Evolutionary conservation across 2,888 invertebrate genomes (phyloP), one percentile per base, ranked within the genome.

Genomic region (Leptopilina syphax): DNA sequence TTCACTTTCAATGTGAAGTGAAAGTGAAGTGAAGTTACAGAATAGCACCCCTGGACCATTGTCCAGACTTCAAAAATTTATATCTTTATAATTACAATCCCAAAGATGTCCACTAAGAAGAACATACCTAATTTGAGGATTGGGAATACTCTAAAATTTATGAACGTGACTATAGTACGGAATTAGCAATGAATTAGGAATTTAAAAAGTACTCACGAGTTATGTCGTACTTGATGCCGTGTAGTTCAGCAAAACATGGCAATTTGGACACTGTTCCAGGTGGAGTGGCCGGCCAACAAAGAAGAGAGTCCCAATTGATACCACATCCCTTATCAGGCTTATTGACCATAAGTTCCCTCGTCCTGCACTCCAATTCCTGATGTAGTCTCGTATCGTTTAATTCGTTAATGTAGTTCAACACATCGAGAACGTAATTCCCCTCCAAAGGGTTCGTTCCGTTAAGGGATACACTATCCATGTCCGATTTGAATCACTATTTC

Each of bases 211-310:
- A 96, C 97, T 97, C 93, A 97, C 97, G 95, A 90, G 96, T 94
- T 83, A 95, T 95, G 90, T 97, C 97, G 89, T 97, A 97, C 85
- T 93, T 94, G 80, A 97, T 94, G 81, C 96, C 96, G 85, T 95
- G 94, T 80, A 97, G 93, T 88, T 96, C 95, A 70, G 95, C 94
- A 89, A 97, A 96, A 91, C 98, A 98, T 73, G 95, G 95, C 84
- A 97, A 94, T 44, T 94, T 93, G 1, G 96, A 96, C 76, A 94
- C 91, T 0, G 95, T 94, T 83, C 95, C 95, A 82, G 94, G 94
- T 0, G 94, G 93, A 1, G 97, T 96, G 3, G 95, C 94, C 12
- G 96, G 97, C 98, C 97, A 98, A 91, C 97, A 98, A 57, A 96
- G 93, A 80, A 97, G 92, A 4, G 94, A 94, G 89, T 97, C 97